Base-by-base conservation (phyloP, 30 jellyfish, hydroid and myxozoan species). In the Mastigias papua region DNA sequence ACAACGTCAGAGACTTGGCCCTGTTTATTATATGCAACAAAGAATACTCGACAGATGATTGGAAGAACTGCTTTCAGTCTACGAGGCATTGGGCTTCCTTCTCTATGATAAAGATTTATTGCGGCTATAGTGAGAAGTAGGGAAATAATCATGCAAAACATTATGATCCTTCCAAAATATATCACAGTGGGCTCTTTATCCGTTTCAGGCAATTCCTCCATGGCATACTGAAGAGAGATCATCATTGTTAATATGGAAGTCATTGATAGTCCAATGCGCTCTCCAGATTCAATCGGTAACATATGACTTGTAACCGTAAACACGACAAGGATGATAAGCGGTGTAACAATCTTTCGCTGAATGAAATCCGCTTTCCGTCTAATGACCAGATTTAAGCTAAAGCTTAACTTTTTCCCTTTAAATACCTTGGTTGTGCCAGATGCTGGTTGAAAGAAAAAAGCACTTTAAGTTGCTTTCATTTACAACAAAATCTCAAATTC, bases 251-350 rank as follows among this genome's bases (percentile, higher is more conserved):
- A 73, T 5, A 77, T 65, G 16, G 77, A 50, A 13, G 88, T 77
- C 88, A 77, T 77, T 7, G 88, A 77, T 28, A 77, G 57, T 32
- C 88, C 88, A 19, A 77, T 37, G 5, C 88, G 73, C 34, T 77
- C 88, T 46, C 88, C 88, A 49, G 88, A 42, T 37, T 77, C 88
- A 58, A 57, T 78, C 11, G 88, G 88, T 20, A 77, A 48, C 60
- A 77, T 23, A 31, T 77, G 76, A 48, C 74, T 77, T 28, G 58
- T 32, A 0, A 58, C 67, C 15, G 78, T 60, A 1, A 77, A 26
- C 1, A 63, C 15, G 16, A 58, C 19, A 37, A 77, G 88, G 46
- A 77, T 25, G 29, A 51, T 9, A 27, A 77, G 17, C 20, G 88
- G 88, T 20, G 35, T 1, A n/a, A 77, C 30, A 20, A 34, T 34